Percentiles rank a stretch among this genome's conserved stretches.
Conservation (phyloP, 64 coral and sea anemone species). For the Montipora cactus region DNA sequence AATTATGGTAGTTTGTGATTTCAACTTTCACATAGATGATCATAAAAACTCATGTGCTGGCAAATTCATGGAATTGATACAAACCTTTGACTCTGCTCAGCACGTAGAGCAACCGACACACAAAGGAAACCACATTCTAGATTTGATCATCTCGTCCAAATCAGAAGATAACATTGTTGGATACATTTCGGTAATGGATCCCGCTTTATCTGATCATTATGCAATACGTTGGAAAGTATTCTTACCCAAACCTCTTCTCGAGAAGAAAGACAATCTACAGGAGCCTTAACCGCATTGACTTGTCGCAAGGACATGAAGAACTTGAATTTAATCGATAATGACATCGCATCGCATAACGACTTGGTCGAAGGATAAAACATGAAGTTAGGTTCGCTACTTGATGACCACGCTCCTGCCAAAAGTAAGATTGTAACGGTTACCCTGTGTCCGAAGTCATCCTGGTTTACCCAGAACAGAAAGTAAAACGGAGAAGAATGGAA, state of each 20-base stretch:
- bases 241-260: neutral
- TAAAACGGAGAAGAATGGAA: too few relatives aligned
- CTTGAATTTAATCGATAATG: too few relatives aligned
- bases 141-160: slow-evolving; percentile 31
- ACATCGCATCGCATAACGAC: too few relatives aligned
- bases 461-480: too few relatives aligned
- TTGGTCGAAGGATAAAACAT: too few relatives aligned
- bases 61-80: slow-evolving; percentile 2
- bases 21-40: slow-evolving; percentile 21
- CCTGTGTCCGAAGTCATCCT: too few relatives aligned
- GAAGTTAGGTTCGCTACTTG: too few relatives aligned
- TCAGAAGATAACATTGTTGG: neutral
- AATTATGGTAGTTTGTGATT: slow-evolving; percentile 38
- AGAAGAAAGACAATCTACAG: too few relatives aligned
- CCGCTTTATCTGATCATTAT: neutral
- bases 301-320: too few relatives aligned
- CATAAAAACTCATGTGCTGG: slow-evolving; percentile 6
- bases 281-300: too few relatives aligned
- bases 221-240: neutral
- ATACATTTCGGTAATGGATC: neutral
- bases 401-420: too few relatives aligned
- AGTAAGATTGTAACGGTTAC: too few relatives aligned
- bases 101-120: slow-evolving; percentile 31
- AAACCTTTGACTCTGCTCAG: slow-evolving; percentile 16
- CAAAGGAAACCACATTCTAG: neutral